Conservation (phyloP, 64 coral and sea anemone genomes). For the Pocillopora damicornis region DNA sequence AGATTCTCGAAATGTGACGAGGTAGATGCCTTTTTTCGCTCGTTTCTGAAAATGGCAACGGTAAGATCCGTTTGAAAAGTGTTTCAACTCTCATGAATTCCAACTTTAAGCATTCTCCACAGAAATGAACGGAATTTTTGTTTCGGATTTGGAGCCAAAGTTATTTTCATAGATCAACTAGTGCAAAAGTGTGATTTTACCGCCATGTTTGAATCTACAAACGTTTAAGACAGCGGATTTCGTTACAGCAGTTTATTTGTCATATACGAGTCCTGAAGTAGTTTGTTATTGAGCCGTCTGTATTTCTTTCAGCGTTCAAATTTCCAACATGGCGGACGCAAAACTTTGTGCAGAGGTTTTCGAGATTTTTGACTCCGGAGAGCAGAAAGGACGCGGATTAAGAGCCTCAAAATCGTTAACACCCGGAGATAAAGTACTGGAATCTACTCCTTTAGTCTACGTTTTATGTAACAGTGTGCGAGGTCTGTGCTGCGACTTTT, state of each 20-base stretch:
- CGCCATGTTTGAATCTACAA: background rate
- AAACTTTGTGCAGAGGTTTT: background rate
- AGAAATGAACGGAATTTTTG: background rate
- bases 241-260: too few relatives aligned
- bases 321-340: conserved; percentile 61
- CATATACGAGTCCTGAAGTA: background rate
- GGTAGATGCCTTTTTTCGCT: background rate
- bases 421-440: conserved; percentile 52
- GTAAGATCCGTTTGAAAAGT: background rate
- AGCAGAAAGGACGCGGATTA: conserved; percentile 65
- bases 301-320: conserved; percentile 8
- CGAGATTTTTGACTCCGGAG: conserved; percentile 58
- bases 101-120: background rate
- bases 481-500: conserved; percentile 73
- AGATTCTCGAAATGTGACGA: background rate
- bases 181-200: background rate
- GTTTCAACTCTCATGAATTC: background rate
- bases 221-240: background rate
- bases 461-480: conserved; percentile 63
- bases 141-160: background rate
- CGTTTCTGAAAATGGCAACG: background rate
- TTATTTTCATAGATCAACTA: too few relatives aligned
- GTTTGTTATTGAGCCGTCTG: background rate
- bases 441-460: conserved; percentile 42
- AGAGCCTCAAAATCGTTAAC: conserved; percentile 49